These are phyloP conservation scores for Drosophila suboccidentalis DNA, from an alignment of 2,888 invertebrate genomes.

Conservation along the genomic window DNA sequence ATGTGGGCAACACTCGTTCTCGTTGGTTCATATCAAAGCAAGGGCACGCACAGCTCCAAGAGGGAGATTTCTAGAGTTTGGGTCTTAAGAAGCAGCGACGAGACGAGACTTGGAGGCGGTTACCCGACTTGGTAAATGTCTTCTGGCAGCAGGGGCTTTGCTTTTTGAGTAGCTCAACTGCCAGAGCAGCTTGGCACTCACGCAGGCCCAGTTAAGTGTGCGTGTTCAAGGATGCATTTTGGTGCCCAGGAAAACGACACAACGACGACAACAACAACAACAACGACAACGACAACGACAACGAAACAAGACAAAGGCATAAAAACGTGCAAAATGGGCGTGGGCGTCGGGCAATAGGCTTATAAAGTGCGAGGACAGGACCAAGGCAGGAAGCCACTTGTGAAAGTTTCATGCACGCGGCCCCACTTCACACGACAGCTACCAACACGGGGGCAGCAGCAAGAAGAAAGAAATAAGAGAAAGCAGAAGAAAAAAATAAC, in stretches of 20 bases:
- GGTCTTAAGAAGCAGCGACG: slow-evolving; percentile 41
- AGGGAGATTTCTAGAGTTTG: background rate
- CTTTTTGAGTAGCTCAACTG: slow-evolving; percentile 64
- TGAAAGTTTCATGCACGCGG: slow-evolving; percentile 82
- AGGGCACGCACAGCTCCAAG: slow-evolving; percentile 69
- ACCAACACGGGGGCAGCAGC: slow-evolving; percentile 11
- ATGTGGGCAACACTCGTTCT: slow-evolving; percentile 13
- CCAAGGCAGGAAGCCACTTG: slow-evolving; percentile 80
- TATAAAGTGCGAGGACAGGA: slow-evolving; percentile 72
- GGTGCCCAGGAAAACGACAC: slow-evolving; percentile 72
- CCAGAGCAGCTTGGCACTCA: slow-evolving; percentile 72
- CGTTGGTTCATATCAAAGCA: slow-evolving; percentile 67
- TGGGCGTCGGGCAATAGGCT: slow-evolving; percentile 64
- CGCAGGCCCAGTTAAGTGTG: slow-evolving; percentile 82
- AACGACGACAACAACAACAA: slow-evolving; percentile 22
- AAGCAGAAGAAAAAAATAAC: slow-evolving; percentile 1
- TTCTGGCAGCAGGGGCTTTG: slow-evolving; percentile 17
- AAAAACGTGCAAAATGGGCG: slow-evolving; percentile 79
- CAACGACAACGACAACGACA: slow-evolving; percentile 60
- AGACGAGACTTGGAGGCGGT: slow-evolving; percentile 44
- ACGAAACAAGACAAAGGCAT: slow-evolving; percentile 79
- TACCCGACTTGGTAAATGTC: slow-evolving; percentile 49
- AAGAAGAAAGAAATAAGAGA: slow-evolving; percentile 3
- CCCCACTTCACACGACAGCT: slow-evolving; percentile 80
- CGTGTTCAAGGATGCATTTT: slow-evolving; percentile 81